phyloP scores from a whole-genome alignment of 2,797 vertebrate genomes.

The Scolopax rusticola region DNA sequence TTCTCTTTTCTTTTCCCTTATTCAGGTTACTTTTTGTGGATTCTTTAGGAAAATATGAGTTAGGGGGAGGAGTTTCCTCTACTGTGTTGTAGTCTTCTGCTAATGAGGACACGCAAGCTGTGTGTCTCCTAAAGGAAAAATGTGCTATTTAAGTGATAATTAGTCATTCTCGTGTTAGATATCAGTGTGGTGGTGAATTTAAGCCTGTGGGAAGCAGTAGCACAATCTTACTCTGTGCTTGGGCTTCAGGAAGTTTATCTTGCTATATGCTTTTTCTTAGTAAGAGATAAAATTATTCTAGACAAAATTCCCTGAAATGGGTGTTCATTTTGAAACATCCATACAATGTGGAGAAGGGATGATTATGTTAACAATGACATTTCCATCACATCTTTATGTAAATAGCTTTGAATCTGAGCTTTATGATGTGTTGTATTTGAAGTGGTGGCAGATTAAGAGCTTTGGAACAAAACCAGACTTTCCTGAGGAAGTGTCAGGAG shows the following conservation, averaged over 20 bases:
- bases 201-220: background rate
- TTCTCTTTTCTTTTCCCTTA: background rate
- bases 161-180: background rate
- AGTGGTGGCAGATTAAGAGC: background rate
- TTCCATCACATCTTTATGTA: background rate
- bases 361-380: background rate
- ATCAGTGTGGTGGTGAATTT: background rate
- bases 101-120: background rate
- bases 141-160: background rate
- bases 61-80: background rate
- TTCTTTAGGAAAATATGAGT: background rate
- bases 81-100: background rate
- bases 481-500: background rate
- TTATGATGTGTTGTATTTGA: background rate
- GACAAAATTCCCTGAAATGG: background rate
- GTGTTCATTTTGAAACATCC: background rate
- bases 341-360: fast-evolving
- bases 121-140: background rate
- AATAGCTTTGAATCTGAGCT: background rate
- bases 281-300: background rate
- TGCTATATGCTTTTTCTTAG: background rate
- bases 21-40: background rate
- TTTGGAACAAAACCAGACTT: background rate
- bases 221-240: background rate
- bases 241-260: background rate